Evolutionary conservation across 2,888 invertebrate species (phyloP), one percentile per base, ranked within the genome.

Genomic region (Hyalella azteca): DNA sequence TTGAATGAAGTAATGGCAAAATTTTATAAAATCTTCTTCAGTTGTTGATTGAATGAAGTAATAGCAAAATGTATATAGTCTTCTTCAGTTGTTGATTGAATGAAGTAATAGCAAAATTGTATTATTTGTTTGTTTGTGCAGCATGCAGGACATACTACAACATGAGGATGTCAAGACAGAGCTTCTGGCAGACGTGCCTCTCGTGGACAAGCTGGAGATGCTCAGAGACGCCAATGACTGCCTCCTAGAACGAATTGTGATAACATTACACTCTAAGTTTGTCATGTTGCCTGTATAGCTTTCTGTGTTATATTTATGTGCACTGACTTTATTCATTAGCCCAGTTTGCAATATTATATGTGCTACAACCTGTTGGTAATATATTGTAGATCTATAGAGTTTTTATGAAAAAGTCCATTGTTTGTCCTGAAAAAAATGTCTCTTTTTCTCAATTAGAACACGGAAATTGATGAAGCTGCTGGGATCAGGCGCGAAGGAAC

Each of bases 141-240:
- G 66, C 66, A 66, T 66, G 66, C 66, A 66, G 19, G 36, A 66
- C n/a, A 66, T 66, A 2, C 9, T 66, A 19, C 66, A 22, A 19
- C 66, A 66, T 15, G 36, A 66, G 66, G 66, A 66, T 36, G 36
- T 66, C 7, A 29, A 29, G n/a, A 29, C 36, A 19, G 36, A 36
- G 36, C 66, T 66, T 19, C 66, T 29, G 7, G 5, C 36, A 5
- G 29, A 36, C 36, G 19, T 32, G 19, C 19, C 29, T 36, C 75
- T 89, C 1, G 92, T 93, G 77, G 92, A 93, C 85, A 91, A 92
- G 87, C 91, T 92, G 86, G 96, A 96, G 83, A 90, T 93, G 85
- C 87, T 97, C 15, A 89, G 93, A 39, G 95, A 96, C 86, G 92
- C 92, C 19, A 96, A 95, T 89, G 96, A 97, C 88, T 90, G 91